These are phyloP conservation scores for Ladona fulva DNA, from an alignment of 1,140 invertebrate species.

Conservation along the genomic window DNA sequence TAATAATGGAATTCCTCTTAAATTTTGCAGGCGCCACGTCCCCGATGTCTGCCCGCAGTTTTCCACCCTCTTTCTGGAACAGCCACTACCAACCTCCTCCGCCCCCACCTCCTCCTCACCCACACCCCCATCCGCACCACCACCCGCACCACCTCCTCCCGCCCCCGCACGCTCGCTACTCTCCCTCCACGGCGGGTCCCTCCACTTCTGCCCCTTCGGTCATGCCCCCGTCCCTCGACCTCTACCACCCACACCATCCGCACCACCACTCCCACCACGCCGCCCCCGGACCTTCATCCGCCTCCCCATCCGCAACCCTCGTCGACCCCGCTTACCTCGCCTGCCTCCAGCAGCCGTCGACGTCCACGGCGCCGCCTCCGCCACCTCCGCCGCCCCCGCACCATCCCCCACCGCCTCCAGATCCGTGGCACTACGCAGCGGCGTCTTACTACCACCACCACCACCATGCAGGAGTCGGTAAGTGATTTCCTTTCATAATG, in stretches of 20 bases:
- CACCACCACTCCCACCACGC: constrained; percentile 30
- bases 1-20: neutral
- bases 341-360: neutral
- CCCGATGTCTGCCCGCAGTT: constrained; percentile 82
- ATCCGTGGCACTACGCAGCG: neutral
- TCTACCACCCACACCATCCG: constrained; percentile 24
- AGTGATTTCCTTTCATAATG: too few relatives aligned
- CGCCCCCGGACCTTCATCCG: neutral
- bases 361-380: neutral
- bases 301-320: neutral
- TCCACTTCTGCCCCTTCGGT: constrained; percentile 31
- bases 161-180: constrained; percentile 39
- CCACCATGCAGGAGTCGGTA: neutral
- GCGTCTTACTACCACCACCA: neutral
- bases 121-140: constrained; percentile 42
- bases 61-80: constrained; percentile 90
- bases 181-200: constrained; percentile 27
- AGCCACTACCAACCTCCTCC: constrained; percentile 59
- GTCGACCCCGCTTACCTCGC: neutral
- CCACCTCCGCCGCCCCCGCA: neutral
- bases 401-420: neutral
- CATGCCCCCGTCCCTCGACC: constrained; percentile 33
- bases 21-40: constrained; percentile 61
- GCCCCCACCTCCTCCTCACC: constrained; percentile 36
- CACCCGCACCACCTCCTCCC: constrained; percentile 32